phyloP scores from a whole-genome alignment of 1,140 invertebrate species.

The Dendroctonus ponderosae region DNA sequence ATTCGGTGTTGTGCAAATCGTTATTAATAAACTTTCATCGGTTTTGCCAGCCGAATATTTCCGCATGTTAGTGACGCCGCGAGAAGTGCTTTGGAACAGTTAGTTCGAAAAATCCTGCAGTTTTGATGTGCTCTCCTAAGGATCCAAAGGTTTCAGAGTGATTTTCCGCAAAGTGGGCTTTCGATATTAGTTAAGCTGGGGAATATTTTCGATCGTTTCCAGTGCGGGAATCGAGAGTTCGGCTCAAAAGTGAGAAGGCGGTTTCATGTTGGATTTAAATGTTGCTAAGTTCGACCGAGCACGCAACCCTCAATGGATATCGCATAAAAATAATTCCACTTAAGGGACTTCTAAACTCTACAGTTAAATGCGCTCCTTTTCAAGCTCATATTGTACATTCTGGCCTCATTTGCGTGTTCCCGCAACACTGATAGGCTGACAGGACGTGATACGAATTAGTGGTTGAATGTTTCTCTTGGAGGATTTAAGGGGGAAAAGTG shows the following conservation, averaged over 20 bases:
- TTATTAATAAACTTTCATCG: slow-evolving; percentile 19
- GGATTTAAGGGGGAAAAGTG: too few species aligned
- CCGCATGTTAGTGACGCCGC: too few species aligned
- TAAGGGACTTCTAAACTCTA: slow-evolving; percentile 26
- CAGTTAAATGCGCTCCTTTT: not conserved
- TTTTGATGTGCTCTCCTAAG: slow-evolving; percentile 50
- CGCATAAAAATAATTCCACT: slow-evolving; percentile 27
- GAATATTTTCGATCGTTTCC: slow-evolving; percentile 24
- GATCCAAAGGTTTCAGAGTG: slow-evolving; percentile 50
- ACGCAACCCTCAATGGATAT: slow-evolving; percentile 35
- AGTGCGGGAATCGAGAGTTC: too few species aligned
- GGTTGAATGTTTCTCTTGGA: too few species aligned
- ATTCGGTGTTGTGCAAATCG: slow-evolving; percentile 23
- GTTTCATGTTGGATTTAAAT: too few species aligned
- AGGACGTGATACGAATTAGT: too few species aligned
- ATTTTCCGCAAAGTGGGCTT: not conserved
- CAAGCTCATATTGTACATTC: slow-evolving; percentile 4
- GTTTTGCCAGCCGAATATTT: not conserved
- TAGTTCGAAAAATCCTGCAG: too few species aligned
- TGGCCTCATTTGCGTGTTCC: slow-evolving; percentile 6
- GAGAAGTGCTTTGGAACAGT: too few species aligned
- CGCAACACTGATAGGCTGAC: too few species aligned
- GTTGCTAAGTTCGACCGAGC: slow-evolving; percentile 13
- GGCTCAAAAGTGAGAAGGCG: too few species aligned
- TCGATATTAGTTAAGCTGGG: too few species aligned